phyloP scores from a whole-genome alignment of 2,797 vertebrate genomes.

The Chaetodon trifasciatus region DNA sequence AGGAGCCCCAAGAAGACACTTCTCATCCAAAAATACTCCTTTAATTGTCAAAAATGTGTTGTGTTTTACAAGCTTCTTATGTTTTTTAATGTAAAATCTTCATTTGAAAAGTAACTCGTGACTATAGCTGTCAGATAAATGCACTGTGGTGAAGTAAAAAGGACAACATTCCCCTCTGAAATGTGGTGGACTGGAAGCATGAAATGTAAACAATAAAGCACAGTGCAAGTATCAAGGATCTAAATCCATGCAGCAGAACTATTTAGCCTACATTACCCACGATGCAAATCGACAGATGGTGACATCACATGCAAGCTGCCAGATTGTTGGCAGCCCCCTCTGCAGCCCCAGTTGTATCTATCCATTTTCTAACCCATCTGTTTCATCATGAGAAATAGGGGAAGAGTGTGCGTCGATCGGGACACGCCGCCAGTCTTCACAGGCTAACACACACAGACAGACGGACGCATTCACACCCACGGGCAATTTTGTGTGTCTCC shows the following conservation, averaged over 20 bases:
- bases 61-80: neutral
- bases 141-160: neutral
- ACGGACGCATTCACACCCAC: constrained; percentile 39
- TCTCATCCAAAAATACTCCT: neutral
- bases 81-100: neutral
- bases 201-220: neutral
- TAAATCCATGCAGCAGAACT: neutral
- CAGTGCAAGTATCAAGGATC: neutral
- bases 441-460: too few species aligned
- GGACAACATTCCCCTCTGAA: neutral
- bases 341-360: neutral
- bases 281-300: neutral
- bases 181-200: neutral
- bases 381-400: constrained; percentile 14
- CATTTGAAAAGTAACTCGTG: neutral
- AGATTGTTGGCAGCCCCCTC: neutral
- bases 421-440: too few species aligned
- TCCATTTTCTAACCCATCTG: constrained; percentile 3
- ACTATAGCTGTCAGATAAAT: neutral
- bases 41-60: neutral
- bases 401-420: neutral
- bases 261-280: neutral
- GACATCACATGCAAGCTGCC: constrained; percentile 2
- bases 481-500: constrained; percentile 58
- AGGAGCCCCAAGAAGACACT: neutral